Percentiles rank a stretch among this genome's conserved stretches.
Conservation (phyloP, 2,888 invertebrate genomes). For the Chamaedrilus cognettii region DNA sequence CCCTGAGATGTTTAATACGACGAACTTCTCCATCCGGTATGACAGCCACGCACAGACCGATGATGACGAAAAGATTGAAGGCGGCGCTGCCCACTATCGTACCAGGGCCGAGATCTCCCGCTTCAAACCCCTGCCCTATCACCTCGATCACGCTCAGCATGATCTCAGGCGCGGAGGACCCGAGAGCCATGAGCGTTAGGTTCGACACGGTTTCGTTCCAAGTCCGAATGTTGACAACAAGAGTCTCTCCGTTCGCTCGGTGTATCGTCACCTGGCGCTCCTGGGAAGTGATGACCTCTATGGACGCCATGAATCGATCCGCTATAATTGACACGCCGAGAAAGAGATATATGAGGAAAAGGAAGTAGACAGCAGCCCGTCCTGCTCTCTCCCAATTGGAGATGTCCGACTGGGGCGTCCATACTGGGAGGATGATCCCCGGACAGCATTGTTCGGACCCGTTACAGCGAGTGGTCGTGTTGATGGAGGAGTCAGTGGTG, state of each 20-base stretch:
- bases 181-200: conserved; percentile 96
- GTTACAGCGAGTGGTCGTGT: neutral
- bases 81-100: conserved; percentile 99
- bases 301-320: conserved; percentile 99
- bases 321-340: conserved; percentile 99
- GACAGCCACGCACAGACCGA: conserved; percentile 88
- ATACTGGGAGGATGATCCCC: conserved; percentile 85
- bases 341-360: conserved; percentile 89
- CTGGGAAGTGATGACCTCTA: conserved; percentile 98
- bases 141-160: conserved; percentile 97
- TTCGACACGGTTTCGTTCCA: conserved; percentile 99
- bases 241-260: conserved; percentile 82
- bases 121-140: conserved; percentile 80
- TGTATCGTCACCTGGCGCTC: conserved; percentile 93
- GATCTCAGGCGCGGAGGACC: conserved; percentile 98
- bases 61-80: conserved; percentile 97
- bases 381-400: conserved; percentile 72
- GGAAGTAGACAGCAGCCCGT: conserved; percentile 88
- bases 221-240: conserved; percentile 88
- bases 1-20: conserved; percentile 93
- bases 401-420: conserved; percentile 74
- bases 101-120: conserved; percentile 96
- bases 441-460: conserved; percentile 68
- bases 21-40: conserved; percentile 89
- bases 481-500: neutral